Base-by-base conservation (phyloP, 1,140 invertebrate species). In the Euwallacea similis region DNA sequence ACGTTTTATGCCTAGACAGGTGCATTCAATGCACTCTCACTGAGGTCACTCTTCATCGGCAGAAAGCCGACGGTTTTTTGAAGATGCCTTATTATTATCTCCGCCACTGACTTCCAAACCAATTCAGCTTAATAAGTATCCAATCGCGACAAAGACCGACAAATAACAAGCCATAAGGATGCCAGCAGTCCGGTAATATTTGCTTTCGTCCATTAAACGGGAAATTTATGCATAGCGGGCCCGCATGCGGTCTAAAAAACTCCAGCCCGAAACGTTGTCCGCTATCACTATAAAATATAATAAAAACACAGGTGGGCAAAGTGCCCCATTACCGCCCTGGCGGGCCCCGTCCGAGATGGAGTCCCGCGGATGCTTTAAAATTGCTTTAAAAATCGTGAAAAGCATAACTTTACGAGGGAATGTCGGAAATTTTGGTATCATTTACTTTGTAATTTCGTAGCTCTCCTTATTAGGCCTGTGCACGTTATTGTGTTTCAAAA, bases 271-370 rank as follows among this genome's bases (percentile, higher is more conserved):
- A 56, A 66, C 16, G 42, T 56, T 64, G 50, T 33, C 54, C 54
- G 56, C 65, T 33, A 67, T 67, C 53, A 59, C 65, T 67, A 67
- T 67, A 67, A 67, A 67, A 67, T 67, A 67, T 67, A 56, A 67
- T 67, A 64, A 67, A 63, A 67, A 67, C 65, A 67, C 65, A 67
- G 65, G 65, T 67, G 65, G 65, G 42, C 68, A 61, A 41, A 56
- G 54, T 56, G n/a, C n/a, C 54, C 54, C 54, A 56, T 56, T 56
- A 56, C 46, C 9, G 46, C 46, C 46, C 46, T 13, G 46, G 46
- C 13, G 46, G 46, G 46, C 46, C 46, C 46, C 46, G 9, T 50
- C 46, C 13, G 9, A 10, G 46, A 11, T 50, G 9, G 46, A 11
- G 46, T 50, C 46, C 46, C 46, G 46, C 13, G 46, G 46, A 50